Evolutionary conservation across 53 echinoderm and acorn worm genomes (phyloP).

Genomic region (Actinopyga echinites): DNA sequence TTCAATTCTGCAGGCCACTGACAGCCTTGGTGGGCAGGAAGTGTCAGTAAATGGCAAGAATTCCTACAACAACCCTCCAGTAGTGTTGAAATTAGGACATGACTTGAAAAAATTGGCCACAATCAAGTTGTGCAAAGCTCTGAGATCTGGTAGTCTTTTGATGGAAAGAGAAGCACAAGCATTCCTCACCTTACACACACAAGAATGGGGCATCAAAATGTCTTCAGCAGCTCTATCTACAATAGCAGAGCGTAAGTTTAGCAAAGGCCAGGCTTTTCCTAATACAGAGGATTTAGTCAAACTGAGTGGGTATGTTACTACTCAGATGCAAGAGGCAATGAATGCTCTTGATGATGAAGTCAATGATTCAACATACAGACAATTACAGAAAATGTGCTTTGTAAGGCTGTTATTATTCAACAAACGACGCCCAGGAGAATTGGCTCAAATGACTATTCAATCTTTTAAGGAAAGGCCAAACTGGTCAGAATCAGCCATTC

Average conservation of each 20-base stretch:
- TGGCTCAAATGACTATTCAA: no score
- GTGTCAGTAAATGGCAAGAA: not conserved
- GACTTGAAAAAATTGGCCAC: conserved; percentile 47
- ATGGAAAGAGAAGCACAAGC: conserved; percentile 46
- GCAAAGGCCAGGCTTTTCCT: conserved; percentile 9
- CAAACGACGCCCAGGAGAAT: no score
- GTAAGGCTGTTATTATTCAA: no score
- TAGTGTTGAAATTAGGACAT: conserved; percentile 1
- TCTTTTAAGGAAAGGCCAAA: no score
- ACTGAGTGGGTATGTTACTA: conserved; percentile 7
- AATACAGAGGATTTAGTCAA: conserved; percentile 32
- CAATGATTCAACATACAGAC: no score
- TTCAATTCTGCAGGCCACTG: conserved; percentile 41
- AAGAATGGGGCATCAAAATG: not conserved
- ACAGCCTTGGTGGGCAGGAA: conserved; percentile 53
- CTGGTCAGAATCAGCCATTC: no score
- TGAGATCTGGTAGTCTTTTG: conserved; percentile 26
- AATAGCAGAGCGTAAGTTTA: not conserved
- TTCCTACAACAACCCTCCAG: conserved; percentile 42
- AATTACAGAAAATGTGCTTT: no score
- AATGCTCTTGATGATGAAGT: no score
- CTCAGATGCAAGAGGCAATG: not conserved
- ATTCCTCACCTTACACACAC: conserved; percentile 24
- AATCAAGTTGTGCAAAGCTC: conserved; percentile 53
- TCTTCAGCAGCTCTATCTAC: conserved; percentile 18